Conservation (phyloP, 2,888 invertebrate genomes). For the Drosophila recens region DNA sequence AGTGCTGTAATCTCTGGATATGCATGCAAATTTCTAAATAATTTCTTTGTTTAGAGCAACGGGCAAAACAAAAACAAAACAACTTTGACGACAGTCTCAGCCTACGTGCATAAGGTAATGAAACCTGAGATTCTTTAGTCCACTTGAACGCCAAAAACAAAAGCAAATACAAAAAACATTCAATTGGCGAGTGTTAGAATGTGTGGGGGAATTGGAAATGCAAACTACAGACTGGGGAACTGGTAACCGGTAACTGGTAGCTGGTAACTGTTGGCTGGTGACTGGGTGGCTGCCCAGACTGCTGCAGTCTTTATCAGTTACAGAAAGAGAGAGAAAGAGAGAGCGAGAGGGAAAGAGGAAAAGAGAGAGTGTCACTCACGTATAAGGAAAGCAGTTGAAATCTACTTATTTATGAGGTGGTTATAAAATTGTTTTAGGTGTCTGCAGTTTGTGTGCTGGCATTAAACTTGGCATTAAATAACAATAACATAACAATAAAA, state of each 20-base stretch:
- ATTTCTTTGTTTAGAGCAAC: slow-evolving; percentile 25
- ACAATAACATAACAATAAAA: slow-evolving; percentile 78
- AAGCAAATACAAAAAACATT: neutral
- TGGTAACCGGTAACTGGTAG: slow-evolving; percentile 10
- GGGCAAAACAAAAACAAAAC: slow-evolving; percentile 17
- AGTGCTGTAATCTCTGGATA: slow-evolving; percentile 14
- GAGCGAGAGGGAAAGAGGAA: slow-evolving; percentile 5
- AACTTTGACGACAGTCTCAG: slow-evolving; percentile 41
- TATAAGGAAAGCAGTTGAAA: slow-evolving; percentile 61
- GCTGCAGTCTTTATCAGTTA: slow-evolving; percentile 54
- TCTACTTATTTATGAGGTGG: slow-evolving; percentile 64
- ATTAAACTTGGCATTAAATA: slow-evolving; percentile 78
- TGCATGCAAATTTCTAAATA: slow-evolving; percentile 20
- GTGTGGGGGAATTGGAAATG: slow-evolving; percentile 44
- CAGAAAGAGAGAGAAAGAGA: slow-evolving; percentile 7
- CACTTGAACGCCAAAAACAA: slow-evolving; percentile 46
- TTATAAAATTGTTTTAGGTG: slow-evolving; percentile 75
- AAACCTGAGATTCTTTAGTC: slow-evolving; percentile 75
- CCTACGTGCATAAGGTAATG: slow-evolving; percentile 71
- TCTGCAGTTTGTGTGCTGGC: slow-evolving; percentile 64
- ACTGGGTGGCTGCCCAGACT: slow-evolving; percentile 60
- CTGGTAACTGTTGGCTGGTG: slow-evolving; percentile 11
- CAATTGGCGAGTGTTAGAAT: slow-evolving; percentile 8
- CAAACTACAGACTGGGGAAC: slow-evolving; percentile 30
- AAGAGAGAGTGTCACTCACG: slow-evolving; percentile 28